Base-by-base conservation (phyloP, 2,888 invertebrate species). In the Aelia acuminata region DNA sequence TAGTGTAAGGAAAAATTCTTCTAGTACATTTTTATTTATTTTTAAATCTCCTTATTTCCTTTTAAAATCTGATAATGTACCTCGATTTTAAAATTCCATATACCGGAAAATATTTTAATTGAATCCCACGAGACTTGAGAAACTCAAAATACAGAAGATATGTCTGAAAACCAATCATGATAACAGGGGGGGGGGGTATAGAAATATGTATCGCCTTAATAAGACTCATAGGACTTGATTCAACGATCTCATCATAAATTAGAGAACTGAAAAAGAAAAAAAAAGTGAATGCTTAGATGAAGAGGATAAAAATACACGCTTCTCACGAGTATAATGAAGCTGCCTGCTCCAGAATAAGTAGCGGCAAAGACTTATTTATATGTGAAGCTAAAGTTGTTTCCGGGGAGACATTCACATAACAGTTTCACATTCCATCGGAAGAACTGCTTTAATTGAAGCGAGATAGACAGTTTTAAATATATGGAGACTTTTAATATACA, bases 281-380 rank as follows among this genome's bases (percentile, higher is more conserved):
- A 70, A 70, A 70, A 5, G 7, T 31, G 31, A 35, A 70, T 35
- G 31, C 13, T 18, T 7, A 70, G 63, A 70, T 70, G 18, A 18
- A 18, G 63, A 70, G 35, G 31, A 70, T 70, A 70, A 70, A 57
- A 70, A 70, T 70, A 35, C 0, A 18, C 8, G 63, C 63, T 70
- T 70, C 63, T 70, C 63, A 70, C 63, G 63, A 70, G 35, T 26
- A 70, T 70, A 70, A 70, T 70, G 63, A 70, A 70, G 63, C 31
- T 20, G 63, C 35, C 63, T 35, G 63, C 63, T 70, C 63, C 63
- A 70, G 63, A 70, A 70, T 70, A 70, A 70, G 63, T 70, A 70
- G 63, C 63, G 63, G 63, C 31, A 15, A 35, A 70, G 63, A 70
- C 26, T 70, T 70, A 70, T 70, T 70, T 70, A 70, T 70, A 70